Percentiles rank a stretch among this genome's conserved stretches.
These are phyloP conservation scores for Nebria ingens DNA, from an alignment of 1,140 invertebrate species.

Conservation along the genomic window DNA sequence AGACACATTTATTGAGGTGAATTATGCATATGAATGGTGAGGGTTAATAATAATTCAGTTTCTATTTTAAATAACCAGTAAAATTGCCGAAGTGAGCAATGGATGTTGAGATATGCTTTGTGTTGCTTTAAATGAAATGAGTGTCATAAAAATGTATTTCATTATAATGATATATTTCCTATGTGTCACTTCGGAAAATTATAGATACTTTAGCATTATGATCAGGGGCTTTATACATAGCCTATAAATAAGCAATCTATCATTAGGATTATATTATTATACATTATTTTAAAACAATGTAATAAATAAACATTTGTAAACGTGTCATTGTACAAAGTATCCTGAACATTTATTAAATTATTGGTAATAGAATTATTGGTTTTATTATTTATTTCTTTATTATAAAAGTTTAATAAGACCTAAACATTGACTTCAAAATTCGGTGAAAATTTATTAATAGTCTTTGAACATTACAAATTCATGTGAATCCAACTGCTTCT, in stretches of 20 bases:
- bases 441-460: too few species aligned
- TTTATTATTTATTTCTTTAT: neutral
- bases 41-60: conserved; percentile 2
- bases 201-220: conserved; percentile 1
- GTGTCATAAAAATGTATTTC: too few species aligned
- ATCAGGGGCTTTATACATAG: conserved; percentile 5
- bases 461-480: too few species aligned
- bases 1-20: neutral
- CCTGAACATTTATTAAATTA: conserved; percentile 7
- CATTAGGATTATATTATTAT: conserved; percentile 6
- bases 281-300: conserved; percentile 1
- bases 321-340: conserved; percentile 9
- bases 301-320: conserved; percentile 8
- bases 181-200: neutral
- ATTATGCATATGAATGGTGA: neutral
- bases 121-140: neutral
- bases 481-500: too few species aligned
- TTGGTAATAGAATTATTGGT: conserved; percentile 1
- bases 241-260: conserved; percentile 3
- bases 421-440: too few species aligned
- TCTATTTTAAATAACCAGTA: neutral
- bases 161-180: too few species aligned
- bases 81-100: neutral
- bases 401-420: too few species aligned
- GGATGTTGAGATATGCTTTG: neutral